These are phyloP conservation scores for Sebastes vulpes DNA, from an alignment of 2,797 vertebrate species.

Conservation along the genomic window DNA sequence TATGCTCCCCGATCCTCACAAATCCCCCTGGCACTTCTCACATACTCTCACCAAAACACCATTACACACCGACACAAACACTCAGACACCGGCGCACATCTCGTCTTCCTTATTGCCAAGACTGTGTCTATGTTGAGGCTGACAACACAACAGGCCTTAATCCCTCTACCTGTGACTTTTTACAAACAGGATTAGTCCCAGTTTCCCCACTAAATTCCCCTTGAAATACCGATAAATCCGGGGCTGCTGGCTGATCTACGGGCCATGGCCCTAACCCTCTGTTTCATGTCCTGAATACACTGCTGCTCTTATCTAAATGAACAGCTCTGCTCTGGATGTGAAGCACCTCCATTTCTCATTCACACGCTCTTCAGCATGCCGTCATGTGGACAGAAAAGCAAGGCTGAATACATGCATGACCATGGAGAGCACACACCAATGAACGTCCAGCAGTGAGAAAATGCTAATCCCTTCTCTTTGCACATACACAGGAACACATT, in stretches of 20 bases:
- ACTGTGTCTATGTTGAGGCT: conserved; percentile 59
- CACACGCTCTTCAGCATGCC: conserved; percentile 17
- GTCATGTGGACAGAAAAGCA: conserved; percentile 31
- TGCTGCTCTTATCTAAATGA: conserved; percentile 82
- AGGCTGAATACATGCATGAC: conserved; percentile 25
- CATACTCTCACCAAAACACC: conserved; percentile 33
- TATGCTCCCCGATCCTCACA: conserved; percentile 35
- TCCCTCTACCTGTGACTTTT: conserved; percentile 83
- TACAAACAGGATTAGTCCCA: conserved; percentile 85
- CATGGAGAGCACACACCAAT: background rate
- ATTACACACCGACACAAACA: conserved; percentile 36
- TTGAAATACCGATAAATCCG: conserved; percentile 68
- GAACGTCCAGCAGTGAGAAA: conserved; percentile 8
- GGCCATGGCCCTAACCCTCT: conserved; percentile 54
- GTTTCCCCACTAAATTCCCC: conserved; percentile 69
- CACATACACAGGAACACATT: conserved; percentile 27
- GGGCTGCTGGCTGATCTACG: conserved; percentile 60
- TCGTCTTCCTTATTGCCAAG: conserved; percentile 39
- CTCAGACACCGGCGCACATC: conserved; percentile 12
- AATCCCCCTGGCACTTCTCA: conserved; percentile 56
- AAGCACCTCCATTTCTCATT: conserved; percentile 27
- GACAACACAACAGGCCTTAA: conserved; percentile 74
- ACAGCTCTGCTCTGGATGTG: conserved; percentile 73
- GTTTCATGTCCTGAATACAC: conserved; percentile 75
- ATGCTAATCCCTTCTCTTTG: conserved; percentile 15